phyloP scores from a whole-genome alignment of 2,797 vertebrate species.

The Tarsius wallacei region DNA sequence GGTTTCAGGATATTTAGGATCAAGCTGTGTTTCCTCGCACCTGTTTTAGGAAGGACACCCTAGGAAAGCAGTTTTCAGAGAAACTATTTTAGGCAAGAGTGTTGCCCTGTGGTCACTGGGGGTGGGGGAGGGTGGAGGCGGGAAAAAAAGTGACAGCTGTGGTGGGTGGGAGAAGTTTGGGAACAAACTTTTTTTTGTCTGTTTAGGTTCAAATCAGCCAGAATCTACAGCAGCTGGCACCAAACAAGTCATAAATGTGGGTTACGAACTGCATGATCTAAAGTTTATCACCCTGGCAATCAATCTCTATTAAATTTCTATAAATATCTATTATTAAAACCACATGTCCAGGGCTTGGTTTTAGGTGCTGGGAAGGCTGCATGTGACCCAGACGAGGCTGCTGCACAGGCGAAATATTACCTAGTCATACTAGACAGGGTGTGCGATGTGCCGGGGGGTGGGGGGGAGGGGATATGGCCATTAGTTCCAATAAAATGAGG shows the following conservation, averaged over 20 bases:
- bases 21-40: constrained; percentile 22
- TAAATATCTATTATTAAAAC: too few species aligned
- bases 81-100: not conserved
- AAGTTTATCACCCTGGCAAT: not conserved
- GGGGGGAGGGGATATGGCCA: not conserved
- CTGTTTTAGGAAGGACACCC: not conserved
- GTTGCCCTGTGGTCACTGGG: not conserved
- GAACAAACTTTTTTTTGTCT: not conserved
- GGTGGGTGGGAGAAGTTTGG: not conserved
- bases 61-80: not conserved
- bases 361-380: not conserved
- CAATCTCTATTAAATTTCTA: not conserved
- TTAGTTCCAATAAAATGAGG: not conserved
- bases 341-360: not conserved
- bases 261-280: not conserved
- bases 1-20: not conserved
- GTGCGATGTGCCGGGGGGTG: accelerated
- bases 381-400: not conserved
- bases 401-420: not conserved
- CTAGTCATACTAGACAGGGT: not conserved
- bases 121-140: not conserved
- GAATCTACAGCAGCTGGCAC: constrained; percentile 31
- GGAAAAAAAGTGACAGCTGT: not conserved
- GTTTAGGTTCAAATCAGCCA: constrained; percentile 48
- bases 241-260: not conserved